Conservation (phyloP, 2,797 vertebrate genomes). For the Chaenodraco wilsoni region DNA sequence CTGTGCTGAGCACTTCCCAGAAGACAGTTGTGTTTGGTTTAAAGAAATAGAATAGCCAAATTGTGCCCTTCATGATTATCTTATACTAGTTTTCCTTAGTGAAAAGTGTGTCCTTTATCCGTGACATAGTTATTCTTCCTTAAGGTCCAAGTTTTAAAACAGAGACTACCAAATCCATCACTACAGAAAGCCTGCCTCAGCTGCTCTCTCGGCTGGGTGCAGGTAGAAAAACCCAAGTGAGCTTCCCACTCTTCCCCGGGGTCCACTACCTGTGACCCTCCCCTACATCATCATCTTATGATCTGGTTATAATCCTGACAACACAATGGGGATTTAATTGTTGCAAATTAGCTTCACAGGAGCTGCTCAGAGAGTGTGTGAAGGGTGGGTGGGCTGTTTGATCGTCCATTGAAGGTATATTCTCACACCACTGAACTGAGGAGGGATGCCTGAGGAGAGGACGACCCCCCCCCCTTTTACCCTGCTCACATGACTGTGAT, state of each 20-base stretch:
- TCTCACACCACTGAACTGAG: conserved; percentile 44
- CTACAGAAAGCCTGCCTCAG: neutral
- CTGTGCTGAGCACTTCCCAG: too few species aligned
- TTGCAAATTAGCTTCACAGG: conserved; percentile 49
- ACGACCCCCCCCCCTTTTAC: conserved; percentile 37
- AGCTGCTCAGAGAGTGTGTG: conserved; percentile 16
- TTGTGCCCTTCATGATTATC: too few species aligned
- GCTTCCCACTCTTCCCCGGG: neutral
- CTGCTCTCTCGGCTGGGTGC: neutral
- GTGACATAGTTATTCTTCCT: too few species aligned
- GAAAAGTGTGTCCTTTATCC: too few species aligned
- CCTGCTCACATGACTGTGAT: conserved; percentile 83
- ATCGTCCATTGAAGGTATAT: conserved; percentile 34
- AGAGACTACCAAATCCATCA: neutral
- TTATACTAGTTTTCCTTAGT: too few species aligned
- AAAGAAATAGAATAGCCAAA: too few species aligned
- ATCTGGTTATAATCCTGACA: conserved; percentile 52
- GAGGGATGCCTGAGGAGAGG: conserved; percentile 47
- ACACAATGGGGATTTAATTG: conserved; percentile 54
- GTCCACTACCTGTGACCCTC: neutral
- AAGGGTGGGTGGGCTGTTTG: conserved; percentile 52
- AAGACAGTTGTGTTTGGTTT: too few species aligned
- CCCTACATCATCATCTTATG: conserved; percentile 5
- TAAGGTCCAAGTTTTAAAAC: neutral
- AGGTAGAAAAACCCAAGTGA: neutral